A percentile compares a stretch with the other conserved stretches of the same genome.
Evolutionary conservation across 1,140 invertebrate genomes (phyloP).

Genomic region (Proctacanthus coquilletti): DNA sequence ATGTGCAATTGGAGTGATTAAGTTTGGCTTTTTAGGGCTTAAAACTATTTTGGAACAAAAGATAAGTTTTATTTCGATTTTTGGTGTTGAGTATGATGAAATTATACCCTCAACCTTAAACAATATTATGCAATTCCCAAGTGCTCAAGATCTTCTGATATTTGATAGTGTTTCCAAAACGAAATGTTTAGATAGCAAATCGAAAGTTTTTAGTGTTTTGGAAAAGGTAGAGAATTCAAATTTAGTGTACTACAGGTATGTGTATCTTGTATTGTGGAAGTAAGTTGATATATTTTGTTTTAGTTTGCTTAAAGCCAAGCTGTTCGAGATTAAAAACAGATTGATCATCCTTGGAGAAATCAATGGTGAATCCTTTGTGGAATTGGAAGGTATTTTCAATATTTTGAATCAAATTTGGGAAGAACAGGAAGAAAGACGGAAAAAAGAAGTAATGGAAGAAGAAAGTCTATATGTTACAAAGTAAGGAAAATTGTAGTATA

Average conservation of each 20-base stretch:
- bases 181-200: conserved; percentile 1
- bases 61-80: conserved; percentile 7
- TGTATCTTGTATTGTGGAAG: conserved; percentile 6
- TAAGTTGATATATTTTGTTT: conserved; percentile 16
- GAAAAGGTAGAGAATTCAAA: conserved; percentile 16
- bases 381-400: conserved; percentile 30
- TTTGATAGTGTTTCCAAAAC: not conserved
- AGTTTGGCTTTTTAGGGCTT: conserved; percentile 18
- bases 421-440: conserved; percentile 50
- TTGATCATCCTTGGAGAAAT: conserved; percentile 5
- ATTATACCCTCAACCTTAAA: too few relatives aligned
- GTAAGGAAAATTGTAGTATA: conserved; percentile 32
- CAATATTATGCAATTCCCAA: conserved; percentile 19
- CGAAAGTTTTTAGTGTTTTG: conserved; percentile 14
- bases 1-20: conserved; percentile 17
- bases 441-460: conserved; percentile 52
- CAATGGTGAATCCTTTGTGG: not conserved
- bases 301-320: conserved; percentile 45
- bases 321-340: conserved; percentile 42
- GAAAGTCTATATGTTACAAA: conserved; percentile 71
- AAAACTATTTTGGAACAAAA: conserved; percentile 14
- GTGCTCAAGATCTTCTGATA: conserved; percentile 12
- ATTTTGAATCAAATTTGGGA: conserved; percentile 56
- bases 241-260: conserved; percentile 19
- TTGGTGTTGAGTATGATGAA: too few relatives aligned